phyloP scores from a whole-genome alignment of 2,113 vertebrate species.

The Ammodytes dubius region DNA sequence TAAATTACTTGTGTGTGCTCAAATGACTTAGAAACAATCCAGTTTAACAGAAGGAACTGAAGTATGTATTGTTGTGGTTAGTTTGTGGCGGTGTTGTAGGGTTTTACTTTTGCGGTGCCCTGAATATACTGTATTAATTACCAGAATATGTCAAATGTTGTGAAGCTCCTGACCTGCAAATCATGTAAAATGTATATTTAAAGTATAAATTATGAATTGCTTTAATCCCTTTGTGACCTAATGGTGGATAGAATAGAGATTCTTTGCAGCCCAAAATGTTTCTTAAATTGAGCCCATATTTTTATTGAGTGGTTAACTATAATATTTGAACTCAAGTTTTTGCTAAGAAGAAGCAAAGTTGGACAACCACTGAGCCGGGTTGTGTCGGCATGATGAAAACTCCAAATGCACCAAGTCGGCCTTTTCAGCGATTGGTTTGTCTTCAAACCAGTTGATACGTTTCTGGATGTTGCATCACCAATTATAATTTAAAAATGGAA shows the following conservation, averaged over 20 bases:
- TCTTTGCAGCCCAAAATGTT: not conserved
- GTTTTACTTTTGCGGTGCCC: not conserved
- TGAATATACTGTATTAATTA: not conserved
- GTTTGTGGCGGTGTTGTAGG: not conserved
- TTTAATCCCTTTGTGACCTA: too few relatives aligned
- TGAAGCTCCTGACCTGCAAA: too few relatives aligned
- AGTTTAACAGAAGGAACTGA: not conserved
- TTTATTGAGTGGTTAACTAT: not conserved
- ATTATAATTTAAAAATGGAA: too few relatives aligned
- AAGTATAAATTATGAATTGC: too few relatives aligned
- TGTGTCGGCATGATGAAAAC: too few relatives aligned
- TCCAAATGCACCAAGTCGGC: too few relatives aligned
- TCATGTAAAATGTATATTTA: too few relatives aligned
- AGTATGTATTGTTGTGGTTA: not conserved
- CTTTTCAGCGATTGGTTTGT: too few relatives aligned
- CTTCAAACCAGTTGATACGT: too few relatives aligned
- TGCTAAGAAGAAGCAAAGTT: not conserved
- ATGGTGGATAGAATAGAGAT: not conserved
- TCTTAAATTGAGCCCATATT: not conserved
- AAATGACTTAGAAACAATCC: not conserved
- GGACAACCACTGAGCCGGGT: too few relatives aligned
- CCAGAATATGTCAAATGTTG: too few relatives aligned
- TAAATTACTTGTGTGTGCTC: not conserved
- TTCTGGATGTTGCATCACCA: too few relatives aligned
- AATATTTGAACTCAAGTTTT: not conserved